phyloP scores from a whole-genome alignment of 2,797 vertebrate species.

The Menidia menidia region DNA sequence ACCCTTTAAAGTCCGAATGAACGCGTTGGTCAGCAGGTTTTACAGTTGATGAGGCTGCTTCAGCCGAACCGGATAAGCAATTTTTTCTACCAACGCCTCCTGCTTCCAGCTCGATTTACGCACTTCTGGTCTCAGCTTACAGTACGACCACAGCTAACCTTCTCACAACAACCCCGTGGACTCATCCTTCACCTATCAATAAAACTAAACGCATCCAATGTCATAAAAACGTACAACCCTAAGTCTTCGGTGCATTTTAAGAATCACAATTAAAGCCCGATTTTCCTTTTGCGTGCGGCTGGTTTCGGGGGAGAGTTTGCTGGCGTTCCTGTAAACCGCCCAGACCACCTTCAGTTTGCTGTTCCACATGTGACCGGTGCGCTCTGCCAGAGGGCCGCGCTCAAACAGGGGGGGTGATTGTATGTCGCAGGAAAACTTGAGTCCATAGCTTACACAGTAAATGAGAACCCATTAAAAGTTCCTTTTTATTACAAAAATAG shows the following conservation, averaged over 20 bases:
- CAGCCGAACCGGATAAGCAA: background rate
- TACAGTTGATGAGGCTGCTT: no score
- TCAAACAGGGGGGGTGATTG: constrained; percentile 86
- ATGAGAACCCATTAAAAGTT: constrained; percentile 52
- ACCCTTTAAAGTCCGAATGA: no score
- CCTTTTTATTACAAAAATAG: constrained; percentile 74
- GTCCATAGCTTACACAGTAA: constrained; percentile 37
- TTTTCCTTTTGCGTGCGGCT: background rate
- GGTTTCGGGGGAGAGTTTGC: background rate
- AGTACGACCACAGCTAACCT: background rate
- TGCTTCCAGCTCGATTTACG: background rate
- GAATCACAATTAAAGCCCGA: background rate
- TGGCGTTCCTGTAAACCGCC: background rate
- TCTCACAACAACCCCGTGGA: background rate
- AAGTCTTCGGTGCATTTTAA: background rate
- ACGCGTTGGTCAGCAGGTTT: no score
- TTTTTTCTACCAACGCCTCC: background rate
- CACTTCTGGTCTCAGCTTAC: background rate
- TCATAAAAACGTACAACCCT: background rate
- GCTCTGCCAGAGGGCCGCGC: background rate
- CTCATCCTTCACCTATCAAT: background rate
- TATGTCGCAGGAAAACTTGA: constrained; percentile 86
- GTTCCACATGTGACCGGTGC: constrained; percentile 37
- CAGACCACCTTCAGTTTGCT: background rate
- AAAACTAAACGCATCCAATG: background rate